Evolutionary conservation across 1,140 invertebrate species (phyloP).

Genomic region (Brachionus manjavacas): DNA sequence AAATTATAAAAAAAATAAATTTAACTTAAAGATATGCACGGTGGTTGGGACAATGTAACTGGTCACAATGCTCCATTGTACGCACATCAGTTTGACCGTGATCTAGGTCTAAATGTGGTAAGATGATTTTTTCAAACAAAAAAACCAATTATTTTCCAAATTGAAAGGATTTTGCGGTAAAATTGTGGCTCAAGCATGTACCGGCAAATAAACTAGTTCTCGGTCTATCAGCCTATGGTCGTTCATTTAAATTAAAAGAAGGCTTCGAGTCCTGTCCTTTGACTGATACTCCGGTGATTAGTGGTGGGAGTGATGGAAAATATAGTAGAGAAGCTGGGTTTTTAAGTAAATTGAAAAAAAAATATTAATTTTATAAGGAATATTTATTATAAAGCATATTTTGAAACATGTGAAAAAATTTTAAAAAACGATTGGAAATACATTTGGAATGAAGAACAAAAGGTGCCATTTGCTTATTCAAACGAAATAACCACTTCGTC

Average conservation of each 20-base stretch:
- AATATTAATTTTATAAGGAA: slow-evolving; percentile 65
- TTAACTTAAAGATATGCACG: slow-evolving; percentile 48
- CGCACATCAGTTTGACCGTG: slow-evolving; percentile 45
- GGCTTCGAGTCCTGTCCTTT: slow-evolving; percentile 43
- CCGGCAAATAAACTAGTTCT: slow-evolving; percentile 75
- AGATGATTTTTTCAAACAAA: too few species aligned
- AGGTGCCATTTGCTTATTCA: slow-evolving; percentile 71
- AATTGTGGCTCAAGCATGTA: slow-evolving; percentile 69
- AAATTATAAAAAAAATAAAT: not conserved
- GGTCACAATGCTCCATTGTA: slow-evolving; percentile 41
- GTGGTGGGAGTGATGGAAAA: slow-evolving; percentile 68
- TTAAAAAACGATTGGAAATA: slow-evolving; percentile 48
- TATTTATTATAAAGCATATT: slow-evolving; percentile 73
- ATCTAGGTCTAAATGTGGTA: slow-evolving; percentile 40
- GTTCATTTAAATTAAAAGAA: slow-evolving; percentile 70
- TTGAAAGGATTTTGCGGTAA: slow-evolving; percentile 48
- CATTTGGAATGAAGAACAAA: slow-evolving; percentile 24
- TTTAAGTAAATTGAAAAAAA: slow-evolving; percentile 85
- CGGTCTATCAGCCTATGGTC: slow-evolving; percentile 81
- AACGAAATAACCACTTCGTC: slow-evolving; percentile 66
- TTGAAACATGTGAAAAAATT: slow-evolving; percentile 43
- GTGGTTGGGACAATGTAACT: slow-evolving; percentile 39
- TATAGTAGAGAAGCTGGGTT: slow-evolving; percentile 78
- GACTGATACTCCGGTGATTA: slow-evolving; percentile 73
- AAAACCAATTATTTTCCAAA: not conserved